Percentiles rank a stretch among this genome's conserved stretches.
Evolutionary conservation across 2,888 invertebrate species (phyloP).

Genomic region (Amphiduros pacificus): DNA sequence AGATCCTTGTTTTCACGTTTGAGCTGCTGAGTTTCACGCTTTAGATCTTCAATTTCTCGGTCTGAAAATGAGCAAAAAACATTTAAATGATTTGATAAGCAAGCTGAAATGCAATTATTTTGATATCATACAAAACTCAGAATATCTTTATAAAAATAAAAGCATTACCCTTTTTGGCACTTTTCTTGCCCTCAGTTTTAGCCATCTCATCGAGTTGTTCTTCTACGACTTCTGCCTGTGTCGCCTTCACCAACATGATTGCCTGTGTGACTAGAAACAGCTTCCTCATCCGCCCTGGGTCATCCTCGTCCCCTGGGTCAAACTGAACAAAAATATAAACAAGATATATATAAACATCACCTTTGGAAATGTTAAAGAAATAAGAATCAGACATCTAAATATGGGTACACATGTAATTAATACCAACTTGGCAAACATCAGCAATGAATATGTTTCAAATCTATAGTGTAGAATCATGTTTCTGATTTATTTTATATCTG

Average conservation of each 20-base stretch:
- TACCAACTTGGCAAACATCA: too few species aligned
- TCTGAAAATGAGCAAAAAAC: background rate
- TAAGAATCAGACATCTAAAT: too few species aligned
- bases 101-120: background rate
- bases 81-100: background rate
- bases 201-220: constrained; percentile 48
- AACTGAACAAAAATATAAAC: constrained; percentile 20
- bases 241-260: constrained; percentile 49
- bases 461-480: too few species aligned
- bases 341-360: background rate
- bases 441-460: too few species aligned
- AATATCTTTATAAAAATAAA: background rate
- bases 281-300: constrained; percentile 44
- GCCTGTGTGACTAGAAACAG: constrained; percentile 49
- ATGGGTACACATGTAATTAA: too few species aligned
- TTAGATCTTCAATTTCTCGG: constrained; percentile 41
- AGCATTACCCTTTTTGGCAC: constrained; percentile 44
- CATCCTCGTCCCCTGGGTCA: constrained; percentile 38
- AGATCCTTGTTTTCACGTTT: too few species aligned
- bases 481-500: too few species aligned
- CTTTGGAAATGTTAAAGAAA: background rate
- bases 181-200: constrained; percentile 33
- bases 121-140: background rate
- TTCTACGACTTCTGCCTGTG: constrained; percentile 46
- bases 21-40: constrained; percentile 48